A percentile compares a stretch with the other conserved stretches of the same genome.
These are phyloP conservation scores for Platygyra sinensis DNA, from an alignment of 64 coral and sea anemone genomes.

Conservation along the genomic window DNA sequence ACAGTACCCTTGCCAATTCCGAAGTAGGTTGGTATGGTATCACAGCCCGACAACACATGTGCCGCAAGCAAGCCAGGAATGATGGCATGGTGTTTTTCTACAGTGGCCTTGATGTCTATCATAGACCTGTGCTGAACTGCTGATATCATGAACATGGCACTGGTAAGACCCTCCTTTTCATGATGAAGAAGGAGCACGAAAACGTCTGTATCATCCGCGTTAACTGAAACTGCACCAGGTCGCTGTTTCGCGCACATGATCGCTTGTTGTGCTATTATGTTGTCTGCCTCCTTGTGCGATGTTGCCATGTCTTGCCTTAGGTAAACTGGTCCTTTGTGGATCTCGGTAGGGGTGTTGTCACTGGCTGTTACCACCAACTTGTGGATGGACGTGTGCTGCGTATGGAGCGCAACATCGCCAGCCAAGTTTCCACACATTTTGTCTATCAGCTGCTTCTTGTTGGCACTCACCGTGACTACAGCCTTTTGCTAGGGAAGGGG, in stretches of 20 bases:
- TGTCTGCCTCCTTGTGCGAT: slow-evolving; percentile 45
- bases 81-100: slow-evolving; percentile 12
- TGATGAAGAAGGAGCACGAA: slow-evolving; percentile 38
- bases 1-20: slow-evolving; percentile 55
- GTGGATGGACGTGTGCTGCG: slow-evolving; percentile 42
- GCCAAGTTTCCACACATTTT: slow-evolving; percentile 45
- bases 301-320: slow-evolving; percentile 60
- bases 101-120: slow-evolving; percentile 44
- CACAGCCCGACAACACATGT: slow-evolving; percentile 41
- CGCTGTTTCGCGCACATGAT: slow-evolving; percentile 37
- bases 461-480: slow-evolving; percentile 37
- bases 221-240: not conserved
- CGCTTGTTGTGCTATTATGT: slow-evolving; percentile 37
- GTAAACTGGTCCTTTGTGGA: slow-evolving; percentile 51
- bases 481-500: slow-evolving; percentile 69
- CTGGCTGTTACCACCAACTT: slow-evolving; percentile 62
- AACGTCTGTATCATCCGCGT: slow-evolving; percentile 1
- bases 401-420: slow-evolving; percentile 37
- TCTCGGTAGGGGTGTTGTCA: slow-evolving; percentile 50
- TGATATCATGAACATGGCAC: slow-evolving; percentile 35
- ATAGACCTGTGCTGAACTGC: slow-evolving; percentile 30
- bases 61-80: slow-evolving; percentile 20
- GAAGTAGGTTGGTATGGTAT: slow-evolving; percentile 39
- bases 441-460: slow-evolving; percentile 56
- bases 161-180: not conserved